Evolutionary conservation across 1,140 invertebrate genomes (phyloP), one percentile per base, ranked within the genome.

Genomic region (Latrodectus geometricus): DNA sequence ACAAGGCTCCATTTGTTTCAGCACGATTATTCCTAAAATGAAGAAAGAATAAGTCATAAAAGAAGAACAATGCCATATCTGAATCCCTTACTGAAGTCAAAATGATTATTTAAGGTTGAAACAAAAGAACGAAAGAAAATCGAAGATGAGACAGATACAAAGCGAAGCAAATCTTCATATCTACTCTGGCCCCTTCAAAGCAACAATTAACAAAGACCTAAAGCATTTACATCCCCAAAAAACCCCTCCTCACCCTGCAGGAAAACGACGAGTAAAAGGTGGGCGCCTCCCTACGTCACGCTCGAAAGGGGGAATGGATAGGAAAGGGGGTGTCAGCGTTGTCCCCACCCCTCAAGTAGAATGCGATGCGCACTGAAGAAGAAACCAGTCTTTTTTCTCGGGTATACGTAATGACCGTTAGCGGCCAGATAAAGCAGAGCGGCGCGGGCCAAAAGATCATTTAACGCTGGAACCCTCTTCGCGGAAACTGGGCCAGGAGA

Each of bases 401-500:
- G 21, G 49, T 65, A 15, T 76, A 76, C 82, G 82, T 84, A 84
- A 84, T 84, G 82, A 84, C 82, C 82, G 82, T 84, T 84, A 84
- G 82, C 65, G 73, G 82, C 61, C 73, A 75, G 61, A 84, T 76
- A 76, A 84, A 84, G 73, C 73, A 21, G 61, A 54, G 73, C 61
- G 48, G 66, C 48, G 70, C 65, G 82, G 82, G 72, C 72, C 82
- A 84, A 84, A 74, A 76, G 82, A 84, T 84, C 82, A 84, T 73
- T 84, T 61, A 17, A 20, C 54, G 72, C 82, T 23, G 61, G 23
- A 70, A 23, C 20, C 20, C 70, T 74, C 54, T 82, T 8, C 15
- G 14, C 23, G 9, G 80, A 84, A 84, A 84, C 50, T 84, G 82
- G 82, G 82, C 56, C 82, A 84, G 35, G 48, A 20, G 9, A 17